Evolutionary conservation across 2,888 invertebrate genomes (phyloP), one percentile per base, ranked within the genome.

Genomic region (Mimachlamys varia): DNA sequence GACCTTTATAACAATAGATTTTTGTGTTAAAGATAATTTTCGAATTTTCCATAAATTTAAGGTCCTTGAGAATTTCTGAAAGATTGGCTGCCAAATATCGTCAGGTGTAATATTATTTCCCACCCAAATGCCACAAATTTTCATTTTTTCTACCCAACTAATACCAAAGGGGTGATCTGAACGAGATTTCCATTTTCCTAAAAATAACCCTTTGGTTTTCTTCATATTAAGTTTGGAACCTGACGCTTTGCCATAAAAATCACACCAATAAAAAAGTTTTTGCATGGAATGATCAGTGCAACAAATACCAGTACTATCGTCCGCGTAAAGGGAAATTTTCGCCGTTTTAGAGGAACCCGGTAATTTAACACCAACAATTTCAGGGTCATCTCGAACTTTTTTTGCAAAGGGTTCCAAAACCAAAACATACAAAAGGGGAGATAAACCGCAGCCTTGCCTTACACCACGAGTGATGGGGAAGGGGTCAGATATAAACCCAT

Each of bases 121-220:
- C 89, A 92, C 91, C 33, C 88, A 58, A 50, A 93, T 87, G 37
- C 93, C 93, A 53, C 92, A 90, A 17, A 94, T 55, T 88, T 92
- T 93, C 15, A 58, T 87, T 58, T 90, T 89, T n/a, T 92, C 55
- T 38, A 92, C 91, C 92, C 92, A 94, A 37, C 91, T n/a, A 44
- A 93, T 44, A n/a, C n/a, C n/a, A n/a, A n/a, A n/a, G n/a, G 91
- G 90, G 44, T 93, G 92, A 87, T 92, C 93, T 15, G 91, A 91
- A 17, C 93, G 44, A 49, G 90, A 89, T 90, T 92, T 92, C 93
- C 92, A 93, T 89, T 93, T 92, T 7, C 93, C 93, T 49, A 92
- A 50, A 89, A 62, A 93, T 44, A 93, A 27, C 12, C 92, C n/a
- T n/a, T n/a, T n/a, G n/a, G n/a, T n/a, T n/a, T n/a, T n/a, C n/a